Percentiles rank a stretch among this genome's conserved stretches.
These are phyloP conservation scores for Apotomis turbidana DNA, from an alignment of 2,888 invertebrate genomes.

Conservation along the genomic window DNA sequence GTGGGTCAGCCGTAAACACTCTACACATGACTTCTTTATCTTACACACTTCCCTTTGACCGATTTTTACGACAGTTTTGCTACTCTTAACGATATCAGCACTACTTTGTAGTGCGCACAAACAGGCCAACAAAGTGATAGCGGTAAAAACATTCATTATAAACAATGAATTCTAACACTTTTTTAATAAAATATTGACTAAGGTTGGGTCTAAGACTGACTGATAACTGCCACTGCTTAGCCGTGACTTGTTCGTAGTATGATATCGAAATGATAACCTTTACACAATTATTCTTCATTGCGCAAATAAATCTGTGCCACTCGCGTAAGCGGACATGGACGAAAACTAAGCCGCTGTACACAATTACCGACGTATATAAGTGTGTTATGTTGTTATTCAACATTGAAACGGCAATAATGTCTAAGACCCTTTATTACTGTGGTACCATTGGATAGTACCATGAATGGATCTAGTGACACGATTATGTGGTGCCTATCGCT, in stretches of 20 bases:
- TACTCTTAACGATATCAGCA: not conserved
- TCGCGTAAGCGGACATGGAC: constrained; percentile 7
- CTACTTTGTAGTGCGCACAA: constrained; percentile 44
- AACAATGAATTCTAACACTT: constrained; percentile 21
- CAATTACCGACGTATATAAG: not conserved
- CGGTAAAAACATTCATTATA: constrained; percentile 40
- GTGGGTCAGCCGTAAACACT: constrained; percentile 67
- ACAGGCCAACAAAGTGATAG: constrained; percentile 45
- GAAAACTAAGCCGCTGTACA: constrained; percentile 6
- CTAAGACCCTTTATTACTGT: no score
- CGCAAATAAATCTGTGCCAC: constrained; percentile 51
- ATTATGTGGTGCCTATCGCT: no score
- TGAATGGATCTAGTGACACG: no score
- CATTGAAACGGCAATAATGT: no score
- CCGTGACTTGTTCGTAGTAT: constrained; percentile 62
- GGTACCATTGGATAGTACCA: no score
- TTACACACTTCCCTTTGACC: constrained; percentile 68
- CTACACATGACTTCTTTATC: constrained; percentile 68
- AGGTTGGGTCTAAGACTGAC: constrained; percentile 44
- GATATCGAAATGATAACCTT: constrained; percentile 73
- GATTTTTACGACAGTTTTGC: constrained; percentile 44
- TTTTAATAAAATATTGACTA: constrained; percentile 25
- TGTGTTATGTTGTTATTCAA: not conserved
- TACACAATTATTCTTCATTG: constrained; percentile 51
- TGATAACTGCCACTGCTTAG: constrained; percentile 62